Evolutionary conservation across 2,888 invertebrate species (phyloP).

Genomic region (Drosophila basisetae): DNA sequence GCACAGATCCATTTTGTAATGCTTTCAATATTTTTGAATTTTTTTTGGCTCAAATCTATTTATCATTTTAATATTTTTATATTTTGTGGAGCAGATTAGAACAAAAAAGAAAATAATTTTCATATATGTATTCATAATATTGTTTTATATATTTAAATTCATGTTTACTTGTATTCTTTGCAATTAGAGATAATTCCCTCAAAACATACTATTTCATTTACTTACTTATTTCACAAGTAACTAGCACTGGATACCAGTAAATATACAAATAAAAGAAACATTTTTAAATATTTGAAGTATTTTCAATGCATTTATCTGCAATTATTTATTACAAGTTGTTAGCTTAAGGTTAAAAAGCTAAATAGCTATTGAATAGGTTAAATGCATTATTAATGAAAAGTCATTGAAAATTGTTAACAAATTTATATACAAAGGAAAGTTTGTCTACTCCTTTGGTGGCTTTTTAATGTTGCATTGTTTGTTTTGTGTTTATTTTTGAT

Average conservation of each 20-base stretch:
- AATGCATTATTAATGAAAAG: constrained; percentile 8
- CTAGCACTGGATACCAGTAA: not conserved
- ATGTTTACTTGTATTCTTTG: not conserved
- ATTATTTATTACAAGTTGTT: not conserved
- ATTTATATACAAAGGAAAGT: constrained; percentile 13
- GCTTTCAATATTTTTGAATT: fast-evolving
- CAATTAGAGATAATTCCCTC: not conserved
- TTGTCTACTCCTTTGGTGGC: constrained; percentile 27
- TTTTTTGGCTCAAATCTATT: not conserved
- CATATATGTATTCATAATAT: not conserved
- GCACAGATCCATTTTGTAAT: not conserved
- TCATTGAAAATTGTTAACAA: constrained; percentile 7
- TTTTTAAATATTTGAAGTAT: not conserved
- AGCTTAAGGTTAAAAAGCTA: not conserved
- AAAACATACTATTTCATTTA: not conserved
- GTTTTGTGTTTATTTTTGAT: constrained; percentile 8
- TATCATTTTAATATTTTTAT: not conserved
- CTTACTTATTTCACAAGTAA: not conserved
- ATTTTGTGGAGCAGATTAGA: not conserved
- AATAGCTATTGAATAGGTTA: not conserved
- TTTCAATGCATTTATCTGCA: not conserved
- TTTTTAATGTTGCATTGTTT: constrained; percentile 20
- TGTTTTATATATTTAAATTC: not conserved
- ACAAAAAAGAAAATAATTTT: not conserved
- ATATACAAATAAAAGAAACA: not conserved